Percentiles rank a stretch among this genome's conserved stretches.
phyloP scores from a whole-genome alignment of 2,888 invertebrate genomes.

The Pedicia rivosa region DNA sequence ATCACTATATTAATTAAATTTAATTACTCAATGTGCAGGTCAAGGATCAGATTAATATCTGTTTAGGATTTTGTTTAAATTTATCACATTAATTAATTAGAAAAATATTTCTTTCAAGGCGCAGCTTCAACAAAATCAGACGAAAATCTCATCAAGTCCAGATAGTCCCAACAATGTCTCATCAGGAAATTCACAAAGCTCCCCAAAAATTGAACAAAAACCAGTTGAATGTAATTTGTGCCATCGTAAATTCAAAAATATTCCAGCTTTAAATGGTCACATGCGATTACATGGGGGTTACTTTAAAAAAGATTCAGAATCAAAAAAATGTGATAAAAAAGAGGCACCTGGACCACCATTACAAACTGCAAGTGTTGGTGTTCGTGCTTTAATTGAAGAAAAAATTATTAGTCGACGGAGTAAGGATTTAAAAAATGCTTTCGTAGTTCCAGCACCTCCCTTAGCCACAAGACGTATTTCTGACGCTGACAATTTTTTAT shows the following conservation, averaged over 20 bases:
- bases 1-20: too few species aligned
- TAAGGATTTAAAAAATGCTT: slow-evolving; percentile 32
- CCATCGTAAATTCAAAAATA: slow-evolving; percentile 91
- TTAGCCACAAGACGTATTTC: slow-evolving; percentile 23
- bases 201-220: slow-evolving; percentile 45
- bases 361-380: slow-evolving; percentile 84
- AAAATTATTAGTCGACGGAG: slow-evolving; percentile 79
- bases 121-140: slow-evolving; percentile 17
- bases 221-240: slow-evolving; percentile 93
- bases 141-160: slow-evolving; percentile 11
- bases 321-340: slow-evolving; percentile 73
- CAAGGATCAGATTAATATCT: too few species aligned
- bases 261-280: slow-evolving; percentile 94
- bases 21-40: too few species aligned
- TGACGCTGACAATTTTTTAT: slow-evolving; percentile 28
- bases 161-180: slow-evolving; percentile 7
- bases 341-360: slow-evolving; percentile 68
- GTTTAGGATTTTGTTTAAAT: too few species aligned
- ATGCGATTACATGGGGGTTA: slow-evolving; percentile 97
- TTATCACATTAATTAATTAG: too few species aligned
- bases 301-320: slow-evolving; percentile 85
- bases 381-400: slow-evolving; percentile 79
- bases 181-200: slow-evolving; percentile 14
- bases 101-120: too few species aligned
- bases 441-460: slow-evolving; percentile 31